Conservation (phyloP, 2,888 invertebrate genomes). For the Amphipoea lucens region DNA sequence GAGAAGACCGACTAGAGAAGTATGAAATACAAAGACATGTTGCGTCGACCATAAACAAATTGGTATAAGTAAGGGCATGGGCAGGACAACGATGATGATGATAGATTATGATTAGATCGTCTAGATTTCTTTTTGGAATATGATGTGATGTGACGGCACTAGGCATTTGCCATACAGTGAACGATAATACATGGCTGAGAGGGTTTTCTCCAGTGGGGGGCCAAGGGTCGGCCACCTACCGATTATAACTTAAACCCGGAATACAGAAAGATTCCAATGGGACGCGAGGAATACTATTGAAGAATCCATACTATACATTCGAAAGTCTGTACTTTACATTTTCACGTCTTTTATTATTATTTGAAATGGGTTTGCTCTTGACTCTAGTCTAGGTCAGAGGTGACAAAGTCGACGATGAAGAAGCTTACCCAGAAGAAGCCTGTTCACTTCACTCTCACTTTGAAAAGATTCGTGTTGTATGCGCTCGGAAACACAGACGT, state of each 20-base stretch:
- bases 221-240: not conserved
- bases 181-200: not conserved
- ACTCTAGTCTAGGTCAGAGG: too few relatives aligned
- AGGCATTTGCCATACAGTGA: not conserved
- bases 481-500: too few relatives aligned
- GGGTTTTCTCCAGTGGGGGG: not conserved
- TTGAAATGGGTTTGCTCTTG: too few relatives aligned
- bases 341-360: not conserved
- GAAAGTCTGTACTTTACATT: not conserved
- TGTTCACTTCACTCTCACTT: too few relatives aligned
- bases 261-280: not conserved
- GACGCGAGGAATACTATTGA: not conserved
- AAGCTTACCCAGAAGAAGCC: too few relatives aligned
- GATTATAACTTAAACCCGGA: not conserved
- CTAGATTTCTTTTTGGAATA: not conserved
- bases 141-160: not conserved
- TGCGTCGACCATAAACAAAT: not conserved
- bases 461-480: too few relatives aligned
- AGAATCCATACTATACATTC: not conserved
- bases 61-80: not conserved
- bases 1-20: too few relatives aligned
- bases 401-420: too few relatives aligned
- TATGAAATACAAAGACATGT: too few relatives aligned
- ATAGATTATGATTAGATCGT: not conserved
- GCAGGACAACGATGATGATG: not conserved